These are phyloP conservation scores for Ciconia stormi DNA, from an alignment of 2,113 vertebrate species.

Conservation along the genomic window DNA sequence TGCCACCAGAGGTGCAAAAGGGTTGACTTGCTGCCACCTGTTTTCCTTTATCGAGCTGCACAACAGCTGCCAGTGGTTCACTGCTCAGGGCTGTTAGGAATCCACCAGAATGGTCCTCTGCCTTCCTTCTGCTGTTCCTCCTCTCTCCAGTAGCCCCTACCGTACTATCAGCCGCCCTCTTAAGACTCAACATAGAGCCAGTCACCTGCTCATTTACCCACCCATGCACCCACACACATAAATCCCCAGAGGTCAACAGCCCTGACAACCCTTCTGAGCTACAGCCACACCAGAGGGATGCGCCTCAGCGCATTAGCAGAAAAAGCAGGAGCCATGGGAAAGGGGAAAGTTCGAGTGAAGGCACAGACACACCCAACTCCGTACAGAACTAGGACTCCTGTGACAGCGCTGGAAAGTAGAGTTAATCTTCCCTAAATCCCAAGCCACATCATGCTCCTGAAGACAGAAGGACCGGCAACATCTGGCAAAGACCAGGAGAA, in stretches of 20 bases:
- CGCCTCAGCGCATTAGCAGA: background rate
- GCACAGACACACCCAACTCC: background rate
- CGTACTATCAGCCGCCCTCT: background rate
- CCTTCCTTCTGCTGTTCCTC: background rate
- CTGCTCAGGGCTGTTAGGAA: background rate
- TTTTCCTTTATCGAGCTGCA: background rate
- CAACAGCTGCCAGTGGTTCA: background rate
- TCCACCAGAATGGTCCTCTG: background rate
- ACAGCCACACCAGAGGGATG: background rate
- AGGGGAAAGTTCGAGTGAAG: background rate
- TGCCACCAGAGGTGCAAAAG: background rate
- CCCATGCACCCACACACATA: background rate
- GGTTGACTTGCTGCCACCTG: fast-evolving
- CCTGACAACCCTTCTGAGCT: background rate
- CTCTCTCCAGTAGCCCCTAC: background rate
- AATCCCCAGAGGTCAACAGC: background rate
- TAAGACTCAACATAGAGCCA: background rate
- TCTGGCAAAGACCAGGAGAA: background rate
- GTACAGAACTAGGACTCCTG: background rate
- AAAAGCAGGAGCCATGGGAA: background rate
- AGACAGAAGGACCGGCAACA: background rate
- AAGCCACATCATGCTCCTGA: background rate
- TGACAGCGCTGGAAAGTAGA: fast-evolving
- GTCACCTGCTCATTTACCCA: background rate
- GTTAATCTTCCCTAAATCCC: background rate